Base-by-base conservation (phyloP, 2,888 invertebrate genomes). In the Cephus nigrinus region DNA sequence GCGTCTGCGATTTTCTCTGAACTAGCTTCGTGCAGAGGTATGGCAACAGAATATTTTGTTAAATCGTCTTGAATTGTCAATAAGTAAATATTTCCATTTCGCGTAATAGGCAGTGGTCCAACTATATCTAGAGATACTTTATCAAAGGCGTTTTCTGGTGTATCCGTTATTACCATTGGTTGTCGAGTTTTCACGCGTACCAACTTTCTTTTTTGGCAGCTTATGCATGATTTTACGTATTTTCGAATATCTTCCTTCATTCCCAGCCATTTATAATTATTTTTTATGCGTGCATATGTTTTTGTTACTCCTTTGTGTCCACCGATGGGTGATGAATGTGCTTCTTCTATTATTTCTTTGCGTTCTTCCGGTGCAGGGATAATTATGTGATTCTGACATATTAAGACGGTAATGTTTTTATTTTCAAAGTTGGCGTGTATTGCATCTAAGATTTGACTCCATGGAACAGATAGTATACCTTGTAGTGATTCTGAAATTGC, bases 281-380 rank as follows among this genome's bases (percentile, higher is more conserved):
- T 55, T 12, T 74, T 69, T 9, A 83, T 69, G 0, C 76, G 34
- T 15, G 76, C 75, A 11, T 74, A 72, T 1, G 82, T 82, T 11
- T 77, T 78, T 0, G 83, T 76, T 2, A 80, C 73, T 31, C 83
- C 82, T 32, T 79, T 80, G 75, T 84, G 84, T 23, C 82, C 81
- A 1, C 79, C 79, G n/a, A 80, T 68, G 4, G 75, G 12, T 11
- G 79, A 79, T 1, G 69, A 36, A 12, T 79, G 77, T 9, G 31
- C 69, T 36, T 77, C 77, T 0, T 12, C 15, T 35, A 79, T 79
- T 4, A 79, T 79, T 36, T 35, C 31, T 11, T 68, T 68, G 11
- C 73, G 4, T 36, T 73, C 15, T 3, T 75, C 32, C 5, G 31
- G 11, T 1, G 75, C 55, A 4, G 75, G 78, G 11, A 68, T 34